Evolutionary conservation across 2,797 vertebrate genomes (phyloP), one percentile per base, ranked within the genome.

Genomic region (Lepus oiostolus): DNA sequence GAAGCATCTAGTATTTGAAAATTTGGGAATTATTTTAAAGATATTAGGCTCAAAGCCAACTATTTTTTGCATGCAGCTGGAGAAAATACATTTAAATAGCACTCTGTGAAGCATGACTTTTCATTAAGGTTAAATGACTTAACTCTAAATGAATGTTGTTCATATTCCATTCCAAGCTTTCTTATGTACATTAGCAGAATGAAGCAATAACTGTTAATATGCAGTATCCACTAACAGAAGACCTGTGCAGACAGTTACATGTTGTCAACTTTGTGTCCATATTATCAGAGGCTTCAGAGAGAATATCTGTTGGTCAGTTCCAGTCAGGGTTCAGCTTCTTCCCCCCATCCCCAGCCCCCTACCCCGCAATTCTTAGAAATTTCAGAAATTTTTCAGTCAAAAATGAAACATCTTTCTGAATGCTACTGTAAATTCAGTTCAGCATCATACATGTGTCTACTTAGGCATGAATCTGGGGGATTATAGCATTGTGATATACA

Each of bases 111-210:
- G 30, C 63, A 47, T 81, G 82, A 67, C 68, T 83, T 95, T 90
- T 90, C 79, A 58, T 90, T 90, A 72, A 68, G 70, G 50, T 72
- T 52, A 74, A 91, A 62, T 83, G 63, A 30, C 21, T 85, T 26
- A 87, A n/a, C 88, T 91, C 85, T 70, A 94, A 87, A 68, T 85
- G 67, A 81, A 52, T 77, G 67, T 62, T 90, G 74, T 62, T 94
- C 28, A 16, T 79, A 50, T 88, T 90, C 54, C 81, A 13, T 22
- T 87, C n/a, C 38, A 72, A 14, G 63, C 72, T 80, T 90, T 80
- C 58, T 81, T 76, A 58, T 2, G 1, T 9, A 50, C 10, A 4
- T 62, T 38, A 85, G 76, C 28, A 75, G 68, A 93, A 93, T 52
- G 50, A 74, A 75, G 13, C 60, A 50, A 14, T 54, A 71, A 71